These are phyloP conservation scores for Gandaritis pyraliata DNA, from an alignment of 2,888 invertebrate genomes.

Conservation along the genomic window DNA sequence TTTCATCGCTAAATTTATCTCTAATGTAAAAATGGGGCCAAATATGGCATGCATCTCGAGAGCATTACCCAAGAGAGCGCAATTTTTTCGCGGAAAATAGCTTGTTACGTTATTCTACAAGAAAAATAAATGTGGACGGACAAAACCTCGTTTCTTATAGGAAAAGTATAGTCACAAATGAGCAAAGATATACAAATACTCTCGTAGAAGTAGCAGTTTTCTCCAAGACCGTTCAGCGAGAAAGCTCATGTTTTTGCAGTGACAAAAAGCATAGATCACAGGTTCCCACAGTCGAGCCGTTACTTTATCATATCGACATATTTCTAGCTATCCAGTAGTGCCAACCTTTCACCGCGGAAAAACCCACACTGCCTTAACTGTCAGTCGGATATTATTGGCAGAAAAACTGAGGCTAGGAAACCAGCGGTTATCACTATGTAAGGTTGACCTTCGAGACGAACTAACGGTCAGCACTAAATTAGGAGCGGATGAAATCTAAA, in stretches of 20 bases:
- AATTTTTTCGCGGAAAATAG: no score
- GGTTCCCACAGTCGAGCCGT: constrained; percentile 66
- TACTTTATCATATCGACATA: constrained; percentile 72
- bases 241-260: constrained; percentile 36
- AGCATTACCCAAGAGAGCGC: no score
- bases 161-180: constrained; percentile 5
- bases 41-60: no score
- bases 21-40: no score
- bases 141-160: background rate
- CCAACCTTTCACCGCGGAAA: constrained; percentile 82
- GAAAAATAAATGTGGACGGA: no score
- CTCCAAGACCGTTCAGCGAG: constrained; percentile 26
- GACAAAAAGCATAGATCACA: constrained; percentile 41
- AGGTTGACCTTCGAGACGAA: no score
- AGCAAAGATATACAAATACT: no score
- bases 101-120: no score
- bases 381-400: constrained; percentile 73
- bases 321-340: constrained; percentile 69
- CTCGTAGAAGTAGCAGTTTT: constrained; percentile 17
- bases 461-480: no score
- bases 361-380: constrained; percentile 78
- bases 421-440: constrained; percentile 41
- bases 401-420: constrained; percentile 71
- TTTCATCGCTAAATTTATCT: no score
- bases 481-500: no score